Conservation (phyloP, 2,113 vertebrate species). For the Gulo gulo region DNA sequence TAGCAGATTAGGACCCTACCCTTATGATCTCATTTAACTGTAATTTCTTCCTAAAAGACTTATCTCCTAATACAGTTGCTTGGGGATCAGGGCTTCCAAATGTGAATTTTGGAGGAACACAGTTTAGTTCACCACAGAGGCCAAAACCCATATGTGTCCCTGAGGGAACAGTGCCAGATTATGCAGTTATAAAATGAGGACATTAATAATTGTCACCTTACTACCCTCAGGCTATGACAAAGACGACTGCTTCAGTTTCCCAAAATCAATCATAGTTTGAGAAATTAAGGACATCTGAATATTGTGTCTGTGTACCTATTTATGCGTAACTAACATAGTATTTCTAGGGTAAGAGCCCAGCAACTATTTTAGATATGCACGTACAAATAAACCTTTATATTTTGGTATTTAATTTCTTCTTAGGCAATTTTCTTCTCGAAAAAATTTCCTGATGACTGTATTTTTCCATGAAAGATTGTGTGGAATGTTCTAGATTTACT, state of each 20-base stretch:
- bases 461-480: neutral
- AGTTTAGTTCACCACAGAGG: neutral
- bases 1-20: neutral
- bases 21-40: neutral
- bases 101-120: neutral
- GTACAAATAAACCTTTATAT: neutral
- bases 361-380: conserved; percentile 8
- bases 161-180: neutral
- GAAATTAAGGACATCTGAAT: conserved; percentile 11
- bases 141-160: neutral
- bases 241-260: neutral
- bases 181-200: neutral
- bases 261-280: neutral
- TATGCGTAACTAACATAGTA: neutral
- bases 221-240: neutral
- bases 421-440: conserved; percentile 16
- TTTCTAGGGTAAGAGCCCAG: conserved; percentile 27
- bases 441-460: neutral
- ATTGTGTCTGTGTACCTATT: neutral
- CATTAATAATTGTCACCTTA: neutral
- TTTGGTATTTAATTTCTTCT: conserved; percentile 37
- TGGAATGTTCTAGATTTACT: neutral
- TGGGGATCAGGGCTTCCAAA: neutral
- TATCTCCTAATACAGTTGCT: neutral
- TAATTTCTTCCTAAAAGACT: neutral